Conservation (phyloP, 2,113 vertebrate genomes). For the Callionymus lyra region DNA sequence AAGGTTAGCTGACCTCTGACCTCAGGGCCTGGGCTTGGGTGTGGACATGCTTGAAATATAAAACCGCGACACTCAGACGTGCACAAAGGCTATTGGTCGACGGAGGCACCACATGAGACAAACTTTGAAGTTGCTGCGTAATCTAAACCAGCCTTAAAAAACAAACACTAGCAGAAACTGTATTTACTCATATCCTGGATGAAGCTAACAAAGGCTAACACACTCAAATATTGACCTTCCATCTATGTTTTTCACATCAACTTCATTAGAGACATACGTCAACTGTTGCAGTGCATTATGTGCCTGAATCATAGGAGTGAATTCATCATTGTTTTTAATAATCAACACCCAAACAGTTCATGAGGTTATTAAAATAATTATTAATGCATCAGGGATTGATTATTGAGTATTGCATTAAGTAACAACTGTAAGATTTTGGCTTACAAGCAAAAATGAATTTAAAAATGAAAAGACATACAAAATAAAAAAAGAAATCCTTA, state of each 20-base stretch:
- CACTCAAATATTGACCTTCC: neutral
- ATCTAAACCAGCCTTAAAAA: conserved; percentile 2
- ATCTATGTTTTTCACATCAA: neutral
- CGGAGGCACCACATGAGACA: conserved; percentile 7
- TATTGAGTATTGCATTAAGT: no score
- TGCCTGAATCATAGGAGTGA: no score
- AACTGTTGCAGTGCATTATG: no score
- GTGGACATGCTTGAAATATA: conserved; percentile 26
- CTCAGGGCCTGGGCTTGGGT: conserved; percentile 24
- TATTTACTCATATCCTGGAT: neutral
- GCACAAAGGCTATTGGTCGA: conserved; percentile 1
- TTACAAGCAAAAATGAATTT: no score
- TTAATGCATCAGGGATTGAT: no score
- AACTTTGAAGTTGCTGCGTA: conserved; percentile 19
- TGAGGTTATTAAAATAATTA: no score
- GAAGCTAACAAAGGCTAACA: neutral
- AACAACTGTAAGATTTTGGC: no score
- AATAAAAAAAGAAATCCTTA: no score
- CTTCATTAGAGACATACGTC: no score
- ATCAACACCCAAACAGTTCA: no score
- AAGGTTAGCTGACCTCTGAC: conserved; percentile 56
- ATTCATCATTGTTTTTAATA: no score
- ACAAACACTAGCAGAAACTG: neutral
- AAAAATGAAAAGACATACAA: no score
- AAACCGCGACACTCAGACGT: conserved; percentile 21